These are phyloP conservation scores for Eptatretus atami DNA, from an alignment of 2,797 vertebrate species.

Conservation along the genomic window DNA sequence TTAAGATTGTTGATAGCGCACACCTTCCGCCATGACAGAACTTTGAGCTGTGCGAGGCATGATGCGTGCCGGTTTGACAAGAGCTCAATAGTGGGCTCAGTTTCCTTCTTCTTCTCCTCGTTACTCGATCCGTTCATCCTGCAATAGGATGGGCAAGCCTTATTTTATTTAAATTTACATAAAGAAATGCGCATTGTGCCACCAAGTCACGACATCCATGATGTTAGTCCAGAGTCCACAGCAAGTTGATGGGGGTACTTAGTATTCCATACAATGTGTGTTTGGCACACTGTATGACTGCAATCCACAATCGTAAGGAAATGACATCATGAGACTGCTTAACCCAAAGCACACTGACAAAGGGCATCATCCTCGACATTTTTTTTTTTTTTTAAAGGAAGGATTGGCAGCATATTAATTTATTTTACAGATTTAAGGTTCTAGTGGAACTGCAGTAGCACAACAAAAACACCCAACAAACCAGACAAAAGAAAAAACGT, in stretches of 20 bases:
- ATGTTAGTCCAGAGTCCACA: neutral
- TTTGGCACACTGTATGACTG: too few relatives aligned
- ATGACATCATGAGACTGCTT: too few relatives aligned
- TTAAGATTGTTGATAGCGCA: constrained; percentile 94
- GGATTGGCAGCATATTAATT: too few relatives aligned
- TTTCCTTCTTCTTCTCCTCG: constrained; percentile 92
- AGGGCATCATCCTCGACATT: too few relatives aligned
- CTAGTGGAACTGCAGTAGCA: too few relatives aligned
- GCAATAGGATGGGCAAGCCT: neutral
- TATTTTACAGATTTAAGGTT: too few relatives aligned
- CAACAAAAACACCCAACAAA: too few relatives aligned
- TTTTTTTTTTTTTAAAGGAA: too few relatives aligned
- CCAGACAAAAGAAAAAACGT: too few relatives aligned
- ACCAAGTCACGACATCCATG: neutral
- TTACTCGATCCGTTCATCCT: constrained; percentile 30
- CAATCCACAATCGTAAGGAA: too few relatives aligned
- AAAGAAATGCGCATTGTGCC: neutral
- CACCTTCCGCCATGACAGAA: constrained; percentile 69
- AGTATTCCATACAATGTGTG: too few relatives aligned
- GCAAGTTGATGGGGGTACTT: neutral
- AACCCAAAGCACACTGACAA: too few relatives aligned
- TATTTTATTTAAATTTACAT: neutral
- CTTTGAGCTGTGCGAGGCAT: constrained; percentile 94
- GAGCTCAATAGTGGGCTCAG: constrained; percentile 69
- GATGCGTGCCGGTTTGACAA: constrained; percentile 67